Evolutionary conservation across 2,113 vertebrate genomes (phyloP), one percentile per base, ranked within the genome.

Genomic region (Poeciliopsis prolifica): DNA sequence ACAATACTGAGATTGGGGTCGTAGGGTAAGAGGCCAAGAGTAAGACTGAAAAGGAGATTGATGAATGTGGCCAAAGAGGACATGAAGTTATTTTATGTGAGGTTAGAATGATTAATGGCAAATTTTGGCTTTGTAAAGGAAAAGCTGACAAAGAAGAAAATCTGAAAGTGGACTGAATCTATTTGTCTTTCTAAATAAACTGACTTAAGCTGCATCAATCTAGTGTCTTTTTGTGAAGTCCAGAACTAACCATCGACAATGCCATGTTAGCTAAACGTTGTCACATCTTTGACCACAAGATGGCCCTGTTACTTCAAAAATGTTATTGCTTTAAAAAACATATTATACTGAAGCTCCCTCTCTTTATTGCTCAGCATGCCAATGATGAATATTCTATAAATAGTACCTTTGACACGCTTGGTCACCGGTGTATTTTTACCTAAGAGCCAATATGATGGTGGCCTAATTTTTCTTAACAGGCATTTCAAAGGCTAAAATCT

Each of bases 261-360:
- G 2, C 44, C 22, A 60, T 26, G 14, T 10, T 12, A 5, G 14
- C 2, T 24, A 42, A 40, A 31, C 17, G 67, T 69, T 1, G 28
- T 68, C 37, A 64, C 10, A 58, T 70, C 1, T 0, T 74, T 58
- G 42, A 78, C 88, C 91, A 89, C 87, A 77, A 90, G 91, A 87
- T 86, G 86, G 40, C 89, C 88, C 81, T 90, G 74, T 89, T 86
- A 76, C 54, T n/a, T 68, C 76, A n/a, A 70, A 79, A 85, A 64
- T 1, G 0, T n/a, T 33, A 58, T 9, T 10, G 31, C 40, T 78
- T 29, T 73, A n/a, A 63, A 63, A 48, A 31, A 22, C 17, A 19
- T 19, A 51, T 58, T 29, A 42, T 30, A 48, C 30, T n/a, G 24
- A 2, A 3, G 7, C 54, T 37, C 69, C 51, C 68, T 66, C 24